Evolutionary conservation across 2,113 vertebrate species (phyloP), one percentile per base, ranked within the genome.

Genomic region (Gulo gulo): DNA sequence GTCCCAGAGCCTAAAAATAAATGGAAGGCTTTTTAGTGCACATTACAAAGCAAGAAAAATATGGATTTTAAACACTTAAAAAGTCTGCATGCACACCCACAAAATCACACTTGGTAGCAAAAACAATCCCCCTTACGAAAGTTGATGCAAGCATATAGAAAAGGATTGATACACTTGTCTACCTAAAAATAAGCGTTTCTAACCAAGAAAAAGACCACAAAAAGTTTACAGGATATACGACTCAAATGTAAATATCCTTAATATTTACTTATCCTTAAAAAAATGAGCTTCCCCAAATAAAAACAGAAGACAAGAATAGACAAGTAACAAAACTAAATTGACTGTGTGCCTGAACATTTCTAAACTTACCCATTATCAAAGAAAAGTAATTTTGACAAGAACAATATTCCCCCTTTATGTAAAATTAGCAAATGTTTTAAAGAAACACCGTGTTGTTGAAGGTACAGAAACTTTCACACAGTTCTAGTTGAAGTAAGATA

Each of bases 251-350:
- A 96, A 73, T 79, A 79, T n/a, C 55, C 50, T 81, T 82, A 76
- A 61, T 61, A 71, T 57, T 57, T 21, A 57, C 57, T 57, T 57
- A 23, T 57, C 57, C 20, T 67, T 84, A 16, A 67, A 95, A 97
- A 94, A 36, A 80, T 88, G 36, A 94, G 31, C 20, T 96, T 94
- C 42, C 47, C n/a, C 36, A 86, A 50, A 57, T 92, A 88, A 95
- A 94, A 95, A 29, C 7, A 12, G 63, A 26, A 42, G 18, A 69
- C 15, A 84, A 74, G 63, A 95, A 94, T 31, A 95, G 21, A 79
- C 55, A 84, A 76, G 52, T 94, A 83, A 63, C 16, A 82, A 89
- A 86, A 57, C 42, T 59, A 88, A 90, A 71, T 52, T 84, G 34
- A 55, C 23, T 59, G 2, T 83, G 34, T 78, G 18, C 26, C 81